Conservation (phyloP, 1,140 invertebrate species). For the Alviniconcha marisindica region DNA sequence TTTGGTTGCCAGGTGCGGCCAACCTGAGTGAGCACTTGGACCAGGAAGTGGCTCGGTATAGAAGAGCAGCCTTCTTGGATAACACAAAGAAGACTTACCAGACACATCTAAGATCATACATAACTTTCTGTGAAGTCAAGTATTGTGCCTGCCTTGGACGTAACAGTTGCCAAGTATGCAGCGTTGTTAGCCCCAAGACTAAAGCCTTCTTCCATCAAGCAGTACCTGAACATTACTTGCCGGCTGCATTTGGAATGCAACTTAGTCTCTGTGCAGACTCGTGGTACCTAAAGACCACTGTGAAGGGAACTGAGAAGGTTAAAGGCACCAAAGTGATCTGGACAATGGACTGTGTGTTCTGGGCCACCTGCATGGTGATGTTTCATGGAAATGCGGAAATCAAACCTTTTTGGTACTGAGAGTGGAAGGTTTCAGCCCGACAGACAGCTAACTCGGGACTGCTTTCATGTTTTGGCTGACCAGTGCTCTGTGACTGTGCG, state of each 20-base stretch:
- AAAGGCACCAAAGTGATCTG: neutral
- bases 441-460: too few species aligned
- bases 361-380: neutral
- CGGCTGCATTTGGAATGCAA: neutral
- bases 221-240: neutral
- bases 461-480: neutral
- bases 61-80: neutral
- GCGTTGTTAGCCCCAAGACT: neutral
- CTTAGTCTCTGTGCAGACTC: neutral
- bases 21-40: neutral
- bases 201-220: neutral
- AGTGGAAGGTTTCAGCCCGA: neutral
- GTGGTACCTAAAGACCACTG: neutral
- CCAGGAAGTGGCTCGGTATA: neutral
- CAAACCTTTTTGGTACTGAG: neutral
- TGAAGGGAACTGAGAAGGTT: neutral
- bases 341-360: neutral
- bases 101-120: neutral
- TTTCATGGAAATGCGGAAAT: neutral
- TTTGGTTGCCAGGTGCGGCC: neutral
- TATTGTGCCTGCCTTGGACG: neutral
- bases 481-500: conserved; percentile 5
- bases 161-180: neutral
- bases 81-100: conserved; percentile 8
- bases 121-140: neutral